Conservation (phyloP, 2,113 vertebrate species). For the Falcunculus frontatus region DNA sequence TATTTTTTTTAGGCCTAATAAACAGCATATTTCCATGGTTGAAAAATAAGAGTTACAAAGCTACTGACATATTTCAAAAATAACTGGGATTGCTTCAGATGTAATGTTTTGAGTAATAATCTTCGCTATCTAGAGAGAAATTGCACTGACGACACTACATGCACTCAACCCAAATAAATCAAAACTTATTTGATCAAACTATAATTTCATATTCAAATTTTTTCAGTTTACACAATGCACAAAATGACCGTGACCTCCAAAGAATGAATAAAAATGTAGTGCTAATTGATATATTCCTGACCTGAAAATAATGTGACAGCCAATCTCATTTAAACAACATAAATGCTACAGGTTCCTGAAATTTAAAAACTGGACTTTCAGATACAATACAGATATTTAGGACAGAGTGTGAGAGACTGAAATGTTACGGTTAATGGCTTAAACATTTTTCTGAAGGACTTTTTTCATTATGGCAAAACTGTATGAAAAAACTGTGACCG, state of each 20-base stretch:
- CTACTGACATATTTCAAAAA: not conserved
- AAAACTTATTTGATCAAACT: not conserved
- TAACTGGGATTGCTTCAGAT: not conserved
- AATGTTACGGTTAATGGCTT: not conserved
- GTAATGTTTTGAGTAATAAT: not conserved
- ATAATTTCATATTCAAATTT: not conserved
- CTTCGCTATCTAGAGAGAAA: not conserved
- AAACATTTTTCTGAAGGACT: not conserved
- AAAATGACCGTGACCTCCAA: not conserved
- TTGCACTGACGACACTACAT: not conserved
- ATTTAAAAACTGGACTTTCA: not conserved
- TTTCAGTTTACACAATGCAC: not conserved
- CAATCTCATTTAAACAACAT: not conserved
- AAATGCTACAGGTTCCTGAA: not conserved
- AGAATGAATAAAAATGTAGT: not conserved
- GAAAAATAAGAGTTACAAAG: not conserved
- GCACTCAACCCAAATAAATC: conserved; percentile 3
- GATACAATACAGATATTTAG: not conserved
- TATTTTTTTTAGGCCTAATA: not conserved
- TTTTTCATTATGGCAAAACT: not conserved
- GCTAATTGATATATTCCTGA: not conserved
- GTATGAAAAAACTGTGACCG: fast-evolving
- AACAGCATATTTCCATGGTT: not conserved
- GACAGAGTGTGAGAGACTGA: not conserved
- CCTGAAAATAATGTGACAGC: not conserved